Conservation (phyloP, 2,888 invertebrate species). For the Sclerodermus sp. region DNA sequence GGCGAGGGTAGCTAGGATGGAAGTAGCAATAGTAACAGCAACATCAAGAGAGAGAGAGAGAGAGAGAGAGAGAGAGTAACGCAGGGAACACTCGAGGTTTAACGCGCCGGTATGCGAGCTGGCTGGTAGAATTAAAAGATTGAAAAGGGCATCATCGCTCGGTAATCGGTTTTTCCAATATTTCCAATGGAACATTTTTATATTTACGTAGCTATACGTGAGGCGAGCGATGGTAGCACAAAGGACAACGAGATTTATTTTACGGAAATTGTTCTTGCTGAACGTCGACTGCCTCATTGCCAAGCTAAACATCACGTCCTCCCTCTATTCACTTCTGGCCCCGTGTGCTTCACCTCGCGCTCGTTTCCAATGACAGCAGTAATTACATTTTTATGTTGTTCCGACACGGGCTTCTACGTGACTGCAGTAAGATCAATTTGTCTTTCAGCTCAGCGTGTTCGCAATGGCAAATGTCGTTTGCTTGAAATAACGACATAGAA, state of each 20-base stretch:
- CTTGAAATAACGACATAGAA: constrained; percentile 24
- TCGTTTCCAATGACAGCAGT: constrained; percentile 32
- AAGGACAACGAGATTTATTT: constrained; percentile 19
- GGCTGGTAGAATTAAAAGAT: no score
- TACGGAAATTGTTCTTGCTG: constrained; percentile 15
- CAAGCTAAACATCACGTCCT: constrained; percentile 37
- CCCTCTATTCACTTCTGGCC: constrained; percentile 19
- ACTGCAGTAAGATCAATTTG: constrained; percentile 36
- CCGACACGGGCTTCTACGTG: constrained; percentile 35
- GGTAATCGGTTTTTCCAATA: no score
- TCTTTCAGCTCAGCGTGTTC: constrained; percentile 28
- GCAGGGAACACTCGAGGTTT: no score
- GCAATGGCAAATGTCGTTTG: constrained; percentile 35
- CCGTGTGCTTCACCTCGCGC: constrained; percentile 5
- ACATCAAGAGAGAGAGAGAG: no score
- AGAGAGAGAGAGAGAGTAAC: no score
- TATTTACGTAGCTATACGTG: no score
- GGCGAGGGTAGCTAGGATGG: no score
- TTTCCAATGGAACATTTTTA: no score
- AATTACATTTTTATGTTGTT: constrained; percentile 41
- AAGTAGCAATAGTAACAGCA: no score
- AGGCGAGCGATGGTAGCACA: no score
- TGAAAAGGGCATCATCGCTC: no score
- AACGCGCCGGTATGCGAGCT: no score
- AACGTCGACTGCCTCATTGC: constrained; percentile 20